Percentiles rank a stretch among this genome's conserved stretches.
Conservation (phyloP, 2,888 invertebrate species). For the Agrochola litura region DNA sequence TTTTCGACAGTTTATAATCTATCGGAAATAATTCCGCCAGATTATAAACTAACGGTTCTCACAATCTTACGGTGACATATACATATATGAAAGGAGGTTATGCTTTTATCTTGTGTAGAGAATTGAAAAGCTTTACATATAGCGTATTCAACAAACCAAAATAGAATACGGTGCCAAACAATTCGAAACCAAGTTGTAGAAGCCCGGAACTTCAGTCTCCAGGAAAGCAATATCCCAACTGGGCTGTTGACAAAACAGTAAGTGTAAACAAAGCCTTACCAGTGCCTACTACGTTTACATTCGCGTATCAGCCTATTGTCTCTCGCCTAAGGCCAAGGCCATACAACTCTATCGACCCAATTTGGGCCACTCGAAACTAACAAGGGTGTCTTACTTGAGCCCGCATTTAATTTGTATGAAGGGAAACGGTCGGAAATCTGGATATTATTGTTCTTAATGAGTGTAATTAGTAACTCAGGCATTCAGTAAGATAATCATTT, state of each 20-base stretch:
- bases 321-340: constrained; percentile 55
- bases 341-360: constrained; percentile 67
- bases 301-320: constrained; percentile 56
- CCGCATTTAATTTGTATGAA: constrained; percentile 49
- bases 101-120: neutral
- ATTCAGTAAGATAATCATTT: constrained; percentile 24
- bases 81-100: neutral
- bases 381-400: constrained; percentile 54
- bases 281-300: constrained; percentile 43
- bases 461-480: constrained; percentile 44
- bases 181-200: neutral
- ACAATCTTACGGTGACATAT: too few relatives aligned
- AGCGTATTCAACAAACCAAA: neutral
- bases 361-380: constrained; percentile 67
- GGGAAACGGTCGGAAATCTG: constrained; percentile 48
- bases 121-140: neutral
- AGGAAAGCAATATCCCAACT: constrained; percentile 44
- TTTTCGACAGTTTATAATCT: too few relatives aligned
- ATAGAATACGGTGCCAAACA: constrained; percentile 1
- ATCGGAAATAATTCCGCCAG: too few relatives aligned
- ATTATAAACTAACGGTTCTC: too few relatives aligned
- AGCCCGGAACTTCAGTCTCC: constrained; percentile 12
- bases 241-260: constrained; percentile 37
- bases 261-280: constrained; percentile 49
- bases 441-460: constrained; percentile 54